Evolutionary conservation across 2,888 invertebrate genomes (phyloP).

Genomic region (Troides helena): DNA sequence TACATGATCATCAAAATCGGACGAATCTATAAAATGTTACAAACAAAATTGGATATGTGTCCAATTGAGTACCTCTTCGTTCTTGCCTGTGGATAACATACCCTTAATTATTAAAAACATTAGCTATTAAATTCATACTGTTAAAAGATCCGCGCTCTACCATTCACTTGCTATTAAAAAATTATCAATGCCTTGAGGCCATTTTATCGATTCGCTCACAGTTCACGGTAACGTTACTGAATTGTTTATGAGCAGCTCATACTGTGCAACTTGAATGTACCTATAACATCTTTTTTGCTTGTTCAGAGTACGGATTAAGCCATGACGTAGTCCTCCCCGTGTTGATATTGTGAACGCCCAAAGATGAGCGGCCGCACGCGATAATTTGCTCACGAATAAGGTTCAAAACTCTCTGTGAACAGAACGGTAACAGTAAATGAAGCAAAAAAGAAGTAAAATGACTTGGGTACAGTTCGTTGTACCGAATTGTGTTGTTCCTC

Average conservation of each 20-base stretch:
- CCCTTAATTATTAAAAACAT: too few relatives aligned
- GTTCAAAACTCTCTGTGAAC: conserved; percentile 24
- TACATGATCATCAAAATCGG: too few relatives aligned
- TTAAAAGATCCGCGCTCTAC: not conserved
- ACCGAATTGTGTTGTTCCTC: conserved; percentile 26
- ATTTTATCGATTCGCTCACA: conserved; percentile 10
- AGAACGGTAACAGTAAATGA: conserved; percentile 27
- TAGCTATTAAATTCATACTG: not conserved
- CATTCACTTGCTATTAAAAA: conserved; percentile 5
- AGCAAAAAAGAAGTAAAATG: conserved; percentile 22
- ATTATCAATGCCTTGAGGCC: conserved; percentile 5
- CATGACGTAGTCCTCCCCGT: conserved; percentile 26
- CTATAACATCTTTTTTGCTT: conserved; percentile 24
- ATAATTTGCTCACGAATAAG: conserved; percentile 16
- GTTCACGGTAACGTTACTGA: conserved; percentile 2
- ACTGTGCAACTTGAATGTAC: conserved; percentile 15
- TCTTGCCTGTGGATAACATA: too few relatives aligned
- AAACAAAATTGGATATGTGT: too few relatives aligned
- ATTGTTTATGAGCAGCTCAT: conserved; percentile 18
- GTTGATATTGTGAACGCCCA: conserved; percentile 13
- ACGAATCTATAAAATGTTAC: too few relatives aligned
- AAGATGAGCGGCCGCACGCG: conserved; percentile 3
- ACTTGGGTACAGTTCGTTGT: conserved; percentile 22
- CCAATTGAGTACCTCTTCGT: too few relatives aligned
- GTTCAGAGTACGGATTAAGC: conserved; percentile 26